Evolutionary conservation across 2,888 invertebrate species (phyloP), one percentile per base, ranked within the genome.

Genomic region (Ctenicera cuprea): DNA sequence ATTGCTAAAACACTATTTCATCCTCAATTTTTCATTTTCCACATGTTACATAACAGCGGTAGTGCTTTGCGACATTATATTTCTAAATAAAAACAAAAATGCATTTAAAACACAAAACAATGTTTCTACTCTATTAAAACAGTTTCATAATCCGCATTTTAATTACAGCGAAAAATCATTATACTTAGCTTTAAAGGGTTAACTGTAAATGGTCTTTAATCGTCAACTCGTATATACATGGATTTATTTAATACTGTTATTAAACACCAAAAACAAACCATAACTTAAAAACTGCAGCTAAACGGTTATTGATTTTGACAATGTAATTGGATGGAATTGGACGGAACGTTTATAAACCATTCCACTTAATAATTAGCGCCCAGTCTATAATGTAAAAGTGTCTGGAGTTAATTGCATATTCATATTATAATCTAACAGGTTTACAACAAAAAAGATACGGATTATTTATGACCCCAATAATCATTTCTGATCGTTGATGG

Each of bases 341-440:
- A 57, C 26, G 14, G 22, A 65, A 41, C 65, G 57, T 22, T 59
- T 38, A 38, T 38, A 59, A 54, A 67, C 45, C 43, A 41, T 57
- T 57, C 33, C 45, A 57, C 30, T 64, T 43, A 45, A 43, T 68
- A 68, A 68, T 68, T 68, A 68, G 43, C 43, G 48, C 50, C 67
- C 48, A 61, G 48, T 48, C 48, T 62, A 48, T 37, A 69, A 45
- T 16, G 45, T 30, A 67, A 67, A 59, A 59, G 59, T 38, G 67
- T 48, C 59, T 50, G 59, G 50, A 69, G 18, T 69, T 69, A 69
- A 69, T 69, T 69, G 50, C 69, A 52, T 59, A 67, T 69, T 62
- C 61, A 69, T 62, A 69, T 65, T 50, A 61, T 69, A 69, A 69
- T 69, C 61, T 48, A 43, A 41, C 69, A 69, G 69, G 61, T 61